Base-by-base conservation (phyloP, 2,888 invertebrate species). In the Masnerella sp. region DNA sequence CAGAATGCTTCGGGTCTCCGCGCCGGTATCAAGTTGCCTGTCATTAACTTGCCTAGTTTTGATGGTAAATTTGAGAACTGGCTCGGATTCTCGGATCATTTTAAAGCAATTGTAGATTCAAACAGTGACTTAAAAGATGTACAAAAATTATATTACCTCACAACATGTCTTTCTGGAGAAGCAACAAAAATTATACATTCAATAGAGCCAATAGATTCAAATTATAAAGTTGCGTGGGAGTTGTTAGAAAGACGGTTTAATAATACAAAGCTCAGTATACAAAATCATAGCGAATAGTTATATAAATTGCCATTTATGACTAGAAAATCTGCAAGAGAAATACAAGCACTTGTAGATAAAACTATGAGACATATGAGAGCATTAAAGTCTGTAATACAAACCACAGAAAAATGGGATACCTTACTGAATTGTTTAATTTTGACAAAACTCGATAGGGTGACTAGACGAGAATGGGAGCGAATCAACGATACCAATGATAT, bases 381-480 rank as follows among this genome's bases (percentile, higher is more conserved):
- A n/a, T 15, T 68, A 1, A 42, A 51, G 4, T 8, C 28, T 2
- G 30, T 54, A 7, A 22, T 32, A 4, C 9, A 52, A 11, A 45
- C 59, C 3, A 34, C 34, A 12, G 18, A 45, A 2, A 1, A 36
- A 5, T 72, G 61, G 61, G 40, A 59, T n/a, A 17, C 59, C 1
- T 14, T 59, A 1, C 12, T 72, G 8, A 7, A 52, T 9, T 18
- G 59, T 52, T 20, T 52, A 8, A 15, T 61, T 1, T 18, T n/a
- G 7, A 4, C 12, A 8, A 61, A 62, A 30, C 22, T 49, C 5
- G 49, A 49, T 20, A 49, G 12, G 12, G 20, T 8, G 18, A 49
- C 49, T n/a, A 14, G 49, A 18, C 15, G 20, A 11, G 67, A 67
- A 38, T 67, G 40, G 67, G 67, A 67, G 32, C 17, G 38, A 7